Percentiles rank a stretch among this genome's conserved stretches.
phyloP scores from a whole-genome alignment of 2,113 vertebrate genomes.

The Alligator sinensis region DNA sequence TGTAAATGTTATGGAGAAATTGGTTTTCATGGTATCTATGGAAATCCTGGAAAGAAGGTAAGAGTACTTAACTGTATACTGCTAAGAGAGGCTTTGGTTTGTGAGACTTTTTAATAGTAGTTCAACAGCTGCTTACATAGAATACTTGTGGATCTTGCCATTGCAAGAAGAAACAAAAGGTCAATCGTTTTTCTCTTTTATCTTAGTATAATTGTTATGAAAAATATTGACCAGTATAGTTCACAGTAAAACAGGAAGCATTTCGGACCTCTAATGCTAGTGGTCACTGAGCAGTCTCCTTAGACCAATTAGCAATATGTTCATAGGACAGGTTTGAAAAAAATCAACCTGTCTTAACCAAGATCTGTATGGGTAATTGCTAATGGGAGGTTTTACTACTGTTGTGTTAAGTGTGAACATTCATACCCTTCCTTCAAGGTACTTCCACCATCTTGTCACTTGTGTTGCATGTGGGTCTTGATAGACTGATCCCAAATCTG shows the following conservation, averaged over 20 bases:
- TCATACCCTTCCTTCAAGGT: not conserved
- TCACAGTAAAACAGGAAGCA: not conserved
- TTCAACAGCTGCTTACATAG: not conserved
- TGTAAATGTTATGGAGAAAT: slow-evolving; percentile 87
- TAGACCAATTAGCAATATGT: not conserved
- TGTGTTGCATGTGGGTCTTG: not conserved
- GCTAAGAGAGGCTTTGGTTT: not conserved
- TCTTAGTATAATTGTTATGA: not conserved
- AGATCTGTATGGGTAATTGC: not conserved
- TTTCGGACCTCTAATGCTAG: not conserved
- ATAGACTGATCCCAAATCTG: not conserved
- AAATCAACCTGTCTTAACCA: not conserved
- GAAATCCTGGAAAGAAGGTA: slow-evolving; percentile 83
- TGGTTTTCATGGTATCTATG: slow-evolving; percentile 78
- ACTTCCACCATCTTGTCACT: not conserved
- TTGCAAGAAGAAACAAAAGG: not conserved
- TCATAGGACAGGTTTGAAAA: not conserved
- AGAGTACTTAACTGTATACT: not conserved
- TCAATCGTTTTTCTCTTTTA: not conserved
- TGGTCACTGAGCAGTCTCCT: not conserved
- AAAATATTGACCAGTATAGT: not conserved
- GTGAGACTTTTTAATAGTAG: not conserved
- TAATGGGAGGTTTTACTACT: not conserved
- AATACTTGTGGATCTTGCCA: not conserved
- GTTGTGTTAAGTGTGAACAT: not conserved